phyloP scores from a whole-genome alignment of 2,888 invertebrate species.

The Volucella zonaria region DNA sequence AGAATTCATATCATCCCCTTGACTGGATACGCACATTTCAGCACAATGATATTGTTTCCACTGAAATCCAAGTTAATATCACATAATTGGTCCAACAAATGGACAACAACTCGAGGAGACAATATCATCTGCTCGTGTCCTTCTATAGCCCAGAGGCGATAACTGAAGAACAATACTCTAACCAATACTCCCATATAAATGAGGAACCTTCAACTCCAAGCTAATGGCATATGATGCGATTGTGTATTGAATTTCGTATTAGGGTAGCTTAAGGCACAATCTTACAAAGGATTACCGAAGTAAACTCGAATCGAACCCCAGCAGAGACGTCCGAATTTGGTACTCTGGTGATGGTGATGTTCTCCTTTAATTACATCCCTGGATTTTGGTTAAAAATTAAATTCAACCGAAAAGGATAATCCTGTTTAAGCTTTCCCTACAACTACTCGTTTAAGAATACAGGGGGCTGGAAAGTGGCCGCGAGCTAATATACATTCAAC shows the following conservation, averaged over 20 bases:
- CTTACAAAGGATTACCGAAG: slow-evolving; percentile 40
- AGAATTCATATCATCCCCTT: not conserved
- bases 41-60: slow-evolving; percentile 1
- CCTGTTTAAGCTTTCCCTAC: slow-evolving; percentile 28
- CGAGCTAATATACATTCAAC: slow-evolving; percentile 46
- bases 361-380: slow-evolving; percentile 28
- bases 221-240: not conserved
- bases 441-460: not conserved
- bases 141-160: not conserved
- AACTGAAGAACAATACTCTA: not conserved
- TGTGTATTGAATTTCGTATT: slow-evolving; percentile 52
- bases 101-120: slow-evolving; percentile 45
- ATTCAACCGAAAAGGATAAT: slow-evolving; percentile 48
- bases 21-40: slow-evolving; percentile 4
- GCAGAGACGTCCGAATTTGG: not conserved
- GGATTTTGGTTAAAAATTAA: slow-evolving; percentile 40
- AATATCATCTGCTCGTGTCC: slow-evolving; percentile 24
- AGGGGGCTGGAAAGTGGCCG: not conserved
- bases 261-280: slow-evolving; percentile 24
- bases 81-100: slow-evolving; percentile 58
- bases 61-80: slow-evolving; percentile 52
- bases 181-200: not conserved
- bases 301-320: not conserved
- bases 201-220: not conserved
- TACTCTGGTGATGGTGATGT: too few species aligned